Evolutionary conservation across 2,797 vertebrate genomes (phyloP), one percentile per base, ranked within the genome.

Genomic region (Lycodopsis pacificus): DNA sequence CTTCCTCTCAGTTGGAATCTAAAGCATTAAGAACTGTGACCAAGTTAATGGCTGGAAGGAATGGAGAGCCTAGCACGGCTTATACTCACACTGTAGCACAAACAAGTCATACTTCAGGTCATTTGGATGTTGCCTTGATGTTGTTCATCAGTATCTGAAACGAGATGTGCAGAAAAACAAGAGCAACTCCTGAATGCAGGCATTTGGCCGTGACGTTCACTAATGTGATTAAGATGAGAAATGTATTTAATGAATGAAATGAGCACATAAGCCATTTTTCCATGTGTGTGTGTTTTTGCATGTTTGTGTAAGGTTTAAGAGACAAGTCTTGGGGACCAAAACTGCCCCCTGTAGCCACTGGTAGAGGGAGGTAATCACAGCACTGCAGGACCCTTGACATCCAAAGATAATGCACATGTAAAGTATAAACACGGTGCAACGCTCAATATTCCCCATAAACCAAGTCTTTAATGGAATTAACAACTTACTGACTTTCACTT

Each of bases 121-220:
- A 76, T 71, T 68, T 73, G 9, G 38, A 44, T 22, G 32, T 14
- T 30, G 62, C 27, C 57, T 76, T 76, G 22, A 76, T 85, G 66
- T 65, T 75, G 51, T 77, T 79, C 34, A 74, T 71, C 19, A 44
- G 32, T 20, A 46, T 73, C 36, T 67, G 20, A 49, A 66, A 66
- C 27, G 56, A 58, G 20, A 77, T 19, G 25, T 66, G 58, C 53
- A 22, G 46, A 19, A 71, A 70, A 79, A 53, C 44, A 76, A 61
- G 53, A 40, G 30, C n/a, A 51, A 27, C 17, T 0, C 6, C 15
- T 38, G 36, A 48, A 32, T 30, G 15, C 30, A 68, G 25, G 3
- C 7, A 49, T 76, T 44, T 65, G 9, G 14, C 57, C 1, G 1
- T 63, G 61, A 61, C 27, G 1, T 13, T 69, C 15, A 14, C 30